Conservation (phyloP, 1,140 invertebrate genomes). For the fruit fly (Drosophila melanogaster) region Release_6_plus_ISO1_MT NT_033779.5:8137501-8138000, state of each 20-base stretch:
- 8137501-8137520: conserved; percentile 39
- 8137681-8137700: conserved; percentile 56
- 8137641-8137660: conserved; percentile 28
- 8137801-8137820: conserved; percentile 16
- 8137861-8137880: not conserved
- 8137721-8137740: conserved; percentile 30
- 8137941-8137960: not conserved
- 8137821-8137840: conserved; percentile 18
- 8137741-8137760: conserved; percentile 58
- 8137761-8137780: conserved; percentile 70
- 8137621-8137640: conserved; percentile 60
- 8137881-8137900: conserved; percentile 4
- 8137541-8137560: conserved; percentile 39
- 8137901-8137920: not conserved
- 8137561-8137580: conserved; percentile 44
- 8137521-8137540: conserved; percentile 31
- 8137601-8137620: conserved; percentile 41
- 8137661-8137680: conserved; percentile 6
- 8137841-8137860: conserved; percentile 11
- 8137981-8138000: conserved; percentile 4
- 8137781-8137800: conserved; percentile 34
- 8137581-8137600: conserved; percentile 39
- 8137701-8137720: conserved; percentile 50
- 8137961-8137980: not conserved
- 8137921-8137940: not conserved